Percentiles rank a stretch among this genome's conserved stretches.
Conservation (phyloP, 2,113 vertebrate species). For the Lepus timidus region DNA sequence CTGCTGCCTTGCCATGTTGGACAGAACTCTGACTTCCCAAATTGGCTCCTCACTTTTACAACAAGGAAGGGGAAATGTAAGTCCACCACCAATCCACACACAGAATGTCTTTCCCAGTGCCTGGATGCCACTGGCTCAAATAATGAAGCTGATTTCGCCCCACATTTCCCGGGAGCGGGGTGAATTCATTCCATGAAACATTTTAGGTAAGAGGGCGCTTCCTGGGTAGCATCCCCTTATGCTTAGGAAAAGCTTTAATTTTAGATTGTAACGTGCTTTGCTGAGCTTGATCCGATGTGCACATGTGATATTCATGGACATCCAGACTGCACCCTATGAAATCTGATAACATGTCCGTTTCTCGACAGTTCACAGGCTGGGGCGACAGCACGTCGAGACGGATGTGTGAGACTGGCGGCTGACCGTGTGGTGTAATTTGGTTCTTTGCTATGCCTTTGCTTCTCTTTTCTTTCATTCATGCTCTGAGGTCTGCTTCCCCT, state of each 20-base stretch:
- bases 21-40: not conserved
- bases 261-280: not conserved
- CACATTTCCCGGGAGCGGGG: not conserved
- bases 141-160: conserved; percentile 5
- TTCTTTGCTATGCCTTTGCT: not conserved
- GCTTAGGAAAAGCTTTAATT: not conserved
- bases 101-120: conserved; percentile 4
- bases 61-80: not conserved
- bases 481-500: not conserved
- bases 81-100: not conserved
- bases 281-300: not conserved
- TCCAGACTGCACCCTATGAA: not conserved
- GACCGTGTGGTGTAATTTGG: not conserved
- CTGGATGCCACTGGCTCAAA: not conserved
- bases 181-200: conserved; percentile 21
- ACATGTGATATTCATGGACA: not conserved
- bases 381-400: not conserved
- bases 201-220: conserved; percentile 7
- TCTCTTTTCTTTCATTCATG: not conserved
- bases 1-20: not conserved
- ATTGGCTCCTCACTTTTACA: not conserved
- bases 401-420: not conserved
- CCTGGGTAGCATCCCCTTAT: not conserved
- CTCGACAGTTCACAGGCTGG: not conserved
- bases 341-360: too few species aligned